Evolutionary conservation across 2,888 invertebrate species (phyloP), one percentile per base, ranked within the genome.

Genomic region (Dolichomitus sp.): DNA sequence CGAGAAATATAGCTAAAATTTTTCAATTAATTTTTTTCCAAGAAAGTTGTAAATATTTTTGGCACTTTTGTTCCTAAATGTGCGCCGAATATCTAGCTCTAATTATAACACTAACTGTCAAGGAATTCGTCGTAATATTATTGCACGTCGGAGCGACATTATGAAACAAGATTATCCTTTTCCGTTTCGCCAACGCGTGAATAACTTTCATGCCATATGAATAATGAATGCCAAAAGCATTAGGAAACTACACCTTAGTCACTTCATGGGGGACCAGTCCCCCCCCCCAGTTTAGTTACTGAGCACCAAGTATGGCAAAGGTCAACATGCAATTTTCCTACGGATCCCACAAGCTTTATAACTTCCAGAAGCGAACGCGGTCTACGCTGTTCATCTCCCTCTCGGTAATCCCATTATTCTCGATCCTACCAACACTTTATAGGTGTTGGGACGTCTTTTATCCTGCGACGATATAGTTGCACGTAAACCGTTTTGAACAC

Each of bases 201-300:
- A 59, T 81, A 73, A 81, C 68, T 77, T 81, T 52, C 70, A 45
- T 50, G 57, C 68, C 66, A 11, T 27, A 73, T 76, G 76, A 81
- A 81, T 81, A 77, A 77, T 81, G 68, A 81, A 72, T 70, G 59
- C 12, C 37, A 14, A 17, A 72, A 17, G 68, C 50, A 72, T 66
- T 52, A 72, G 40, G 50, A 52, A 52, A 72, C 65, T 37, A 42
- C 81, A 70, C 66, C 19, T 59, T 72, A 27, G 50, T 57, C 27
- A n/a, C 27, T 54, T 54, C 48, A 14, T 0, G 23, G 45, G 14
- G 30, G 33, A 30, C 33, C 45, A 40, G 14, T 17, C 52, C 40
- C 42, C 19, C n/a, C 17, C 6, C 37, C 7, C 23, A 37, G 37
- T 9, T 37, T 7, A 37, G 14, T 7, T 42, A 48, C 45, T 7